Base-by-base conservation (phyloP, 2,888 invertebrate species). In the Nomada fabriciana region DNA sequence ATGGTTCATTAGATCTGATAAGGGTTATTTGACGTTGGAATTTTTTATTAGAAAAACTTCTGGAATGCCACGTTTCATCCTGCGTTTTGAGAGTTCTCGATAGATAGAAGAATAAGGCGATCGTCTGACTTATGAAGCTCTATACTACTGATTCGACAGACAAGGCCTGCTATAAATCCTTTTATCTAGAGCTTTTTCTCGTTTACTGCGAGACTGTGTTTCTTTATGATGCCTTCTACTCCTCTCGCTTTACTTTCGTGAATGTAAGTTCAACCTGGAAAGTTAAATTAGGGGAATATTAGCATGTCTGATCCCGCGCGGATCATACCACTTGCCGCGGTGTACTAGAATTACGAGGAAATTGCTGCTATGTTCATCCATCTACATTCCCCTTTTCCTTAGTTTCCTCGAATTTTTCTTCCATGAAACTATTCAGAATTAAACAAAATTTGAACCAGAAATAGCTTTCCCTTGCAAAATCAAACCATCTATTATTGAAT, bases 101-200 rank as follows among this genome's bases (percentile, higher is more conserved):
- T n/a, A n/a, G 52, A 52, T 52, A n/a, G 15, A 52, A n/a, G 52
- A n/a, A 52, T n/a, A 15, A 5, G 52, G 53, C 53, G 43, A 60
- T 1, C 52, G 70, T 13, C 75, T 60, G 75, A 75, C 70, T 70
- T 75, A 75, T 75, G 70, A 53, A 70, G 29, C 70, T 70, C 60
- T 70, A 70, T 70, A 75, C 75, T 70, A 74, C 74, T 74, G 25
- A 42, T 52, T 53, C 52, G 70, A 15, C 11, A 36, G 59, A n/a
- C 50, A 18, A 4, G 20, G 42, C 15, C 60, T 18, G 10, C 20
- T 60, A 43, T 69, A 75, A 70, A 75, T 43, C 36, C 50, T 52
- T 60, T 50, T 52, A 70, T 53, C 60, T 60, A n/a, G 20, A 53
- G 23, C 42, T 36, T 36, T 43, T 20, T 13, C 25, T 42, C 52